phyloP scores from a whole-genome alignment of 2,113 vertebrate species.

The Xyliphius kryptos region DNA sequence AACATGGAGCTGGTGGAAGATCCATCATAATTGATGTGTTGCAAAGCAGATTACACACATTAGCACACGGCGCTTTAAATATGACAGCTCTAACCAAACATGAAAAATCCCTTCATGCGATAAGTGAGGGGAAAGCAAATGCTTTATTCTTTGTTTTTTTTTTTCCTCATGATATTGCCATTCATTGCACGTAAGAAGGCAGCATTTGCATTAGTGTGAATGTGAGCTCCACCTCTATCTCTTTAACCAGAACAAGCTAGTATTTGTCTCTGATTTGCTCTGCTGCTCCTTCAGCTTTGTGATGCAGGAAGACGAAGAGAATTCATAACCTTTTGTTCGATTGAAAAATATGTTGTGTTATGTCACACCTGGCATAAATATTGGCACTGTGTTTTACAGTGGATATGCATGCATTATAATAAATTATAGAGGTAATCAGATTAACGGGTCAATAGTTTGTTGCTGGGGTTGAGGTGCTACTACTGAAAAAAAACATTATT shows the following conservation, averaged over 20 bases:
- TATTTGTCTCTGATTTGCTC: slow-evolving; percentile 35
- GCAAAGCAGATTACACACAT: slow-evolving; percentile 80
- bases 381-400: too few relatives aligned
- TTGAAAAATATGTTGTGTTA: not conserved
- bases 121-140: slow-evolving; percentile 5
- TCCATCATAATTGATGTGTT: slow-evolving; percentile 79
- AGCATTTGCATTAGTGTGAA: slow-evolving; percentile 44
- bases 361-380: too few relatives aligned
- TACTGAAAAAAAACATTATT: not conserved
- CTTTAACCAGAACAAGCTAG: slow-evolving; percentile 28
- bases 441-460: too few relatives aligned
- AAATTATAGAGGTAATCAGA: too few relatives aligned
- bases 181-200: slow-evolving; percentile 50
- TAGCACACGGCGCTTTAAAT: slow-evolving; percentile 69
- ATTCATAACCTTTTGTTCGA: slow-evolving; percentile 24
- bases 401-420: too few relatives aligned
- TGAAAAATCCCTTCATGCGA: slow-evolving; percentile 72
- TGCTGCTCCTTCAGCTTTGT: slow-evolving; percentile 8
- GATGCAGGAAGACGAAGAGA: slow-evolving; percentile 1
- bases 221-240: slow-evolving; percentile 10
- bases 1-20: slow-evolving; percentile 61
- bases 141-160: slow-evolving; percentile 54
- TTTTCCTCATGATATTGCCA: slow-evolving; percentile 58
- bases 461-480: not conserved
- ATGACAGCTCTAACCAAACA: slow-evolving; percentile 75